Base-by-base conservation (phyloP, 2,888 invertebrate species). In the Lissocephala sabroskyi region DNA sequence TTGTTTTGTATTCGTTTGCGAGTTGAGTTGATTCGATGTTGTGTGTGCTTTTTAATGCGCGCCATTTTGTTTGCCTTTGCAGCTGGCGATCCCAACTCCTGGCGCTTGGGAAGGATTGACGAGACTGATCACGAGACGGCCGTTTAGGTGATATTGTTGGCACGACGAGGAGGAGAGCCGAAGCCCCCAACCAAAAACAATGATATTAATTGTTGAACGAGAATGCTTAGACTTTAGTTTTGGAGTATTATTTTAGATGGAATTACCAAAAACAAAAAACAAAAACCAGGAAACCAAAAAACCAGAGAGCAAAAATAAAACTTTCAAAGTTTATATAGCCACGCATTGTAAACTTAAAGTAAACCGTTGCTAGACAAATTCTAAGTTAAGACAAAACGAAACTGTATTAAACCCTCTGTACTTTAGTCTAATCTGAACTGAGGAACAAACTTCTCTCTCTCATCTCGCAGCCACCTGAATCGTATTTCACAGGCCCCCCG, bases 71-170 rank as follows among this genome's bases (percentile, higher is more conserved):
- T 23, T 30, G 14, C 14, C 14, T 29, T 75, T 79, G 28, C 67
- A 89, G 90, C 89, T 63, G 89, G 90, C 58, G 92, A 92, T 85
- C 91, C 91, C 51, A 92, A 92, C 84, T 92, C 92, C 60, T 92
- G 92, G 92, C 88, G 92, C 57, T 87, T 92, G 71, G 92, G 92
- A 62, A 88, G 92, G 79, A 92, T 92, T 85, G 92, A 92, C 84
- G 92, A 92, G 86, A 88, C 90, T 63, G 92, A 92, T 79, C 92
- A 92, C 81, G 92, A 92, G 85, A 92, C 92, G 82, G 91, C 92
- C 62, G 92, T 92, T 83, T 92, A 89, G 91, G 64, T 73, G 63
- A 19, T 11, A 35, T 17, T 39, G n/a, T n/a, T n/a, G n/a, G n/a
- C 11, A 44, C 36, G 36, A 17, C 17, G 19, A n/a, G 19, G 2